Evolutionary conservation across 2,113 vertebrate species (phyloP), one percentile per base, ranked within the genome.

Genomic region (Piliocolobus tephrosceles): DNA sequence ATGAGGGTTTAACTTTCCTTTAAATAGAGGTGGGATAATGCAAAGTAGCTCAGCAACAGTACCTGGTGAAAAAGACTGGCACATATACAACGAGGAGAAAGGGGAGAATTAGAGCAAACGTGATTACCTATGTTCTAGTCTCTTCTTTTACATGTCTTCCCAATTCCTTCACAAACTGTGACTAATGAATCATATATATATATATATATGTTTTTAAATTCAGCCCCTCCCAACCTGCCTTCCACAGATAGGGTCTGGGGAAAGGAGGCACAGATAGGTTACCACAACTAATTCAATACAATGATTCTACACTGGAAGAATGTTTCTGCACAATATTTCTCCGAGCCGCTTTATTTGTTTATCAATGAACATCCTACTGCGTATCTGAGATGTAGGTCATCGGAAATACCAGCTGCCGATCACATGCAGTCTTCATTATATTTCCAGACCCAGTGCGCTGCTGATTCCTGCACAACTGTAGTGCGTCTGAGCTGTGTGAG

Each of bases 321-420:
- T 70, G 81, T 47, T 58, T 80, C 57, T 88, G 27, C 55, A 66
- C 47, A 61, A 25, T 32, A 92, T 66, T 32, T 16, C 88, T 50
- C 35, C 2, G 1, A 94, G 72, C 52, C 8, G 22, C 83, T 90
- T 94, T 81, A 87, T 95, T 86, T 97, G 91, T 96, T 88, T 96
- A 85, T 96, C 55, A 92, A 83, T 82, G 94, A 92, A 76, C 84
- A 82, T 88, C 17, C 66, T 84, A 78, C 40, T 38, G 88, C n/a
- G 55, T 88, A 11, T 85, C 91, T 10, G 17, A 58, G 95, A 95
- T 97, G 85, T 94, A 97, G 96, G 96, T 97, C 94, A 38, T 58
- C 52, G 52, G 52, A 93, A 95, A 93, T 38, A 75, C 30, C 66
- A 92, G 93, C 75, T 52, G 12, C 88, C 1, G 35, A 76, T 52